phyloP scores from a whole-genome alignment of 2,113 vertebrate genomes.

The Mus musculus region DNA sequence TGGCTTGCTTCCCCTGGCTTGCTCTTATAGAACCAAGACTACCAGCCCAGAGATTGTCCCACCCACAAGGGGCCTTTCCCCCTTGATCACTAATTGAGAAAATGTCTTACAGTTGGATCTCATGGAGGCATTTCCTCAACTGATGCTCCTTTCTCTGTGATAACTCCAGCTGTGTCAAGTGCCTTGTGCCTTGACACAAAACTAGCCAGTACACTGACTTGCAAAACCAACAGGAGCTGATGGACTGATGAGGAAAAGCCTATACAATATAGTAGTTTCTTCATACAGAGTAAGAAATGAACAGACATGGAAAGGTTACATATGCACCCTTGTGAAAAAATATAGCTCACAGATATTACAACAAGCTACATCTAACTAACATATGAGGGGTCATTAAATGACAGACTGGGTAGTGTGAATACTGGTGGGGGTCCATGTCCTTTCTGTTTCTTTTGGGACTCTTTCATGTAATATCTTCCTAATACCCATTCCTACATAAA shows the following conservation, averaged over 20 bases:
- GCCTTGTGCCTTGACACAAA: no score
- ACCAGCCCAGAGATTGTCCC: no score
- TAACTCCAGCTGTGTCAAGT: no score
- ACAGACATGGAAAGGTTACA: neutral
- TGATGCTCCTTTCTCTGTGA: no score
- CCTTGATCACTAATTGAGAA: no score
- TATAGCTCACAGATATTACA: neutral
- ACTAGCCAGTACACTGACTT: no score
- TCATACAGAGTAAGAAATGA: neutral
- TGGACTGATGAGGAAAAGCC: neutral
- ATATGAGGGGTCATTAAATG: neutral
- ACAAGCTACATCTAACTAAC: neutral
- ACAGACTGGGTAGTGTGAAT: no score
- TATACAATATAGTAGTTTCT: accelerated
- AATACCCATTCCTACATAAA: neutral
- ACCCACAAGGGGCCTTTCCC: no score
- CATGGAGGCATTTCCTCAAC: no score
- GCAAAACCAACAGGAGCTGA: neutral
- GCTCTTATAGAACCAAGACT: no score
- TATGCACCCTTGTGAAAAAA: neutral
- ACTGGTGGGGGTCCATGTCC: neutral
- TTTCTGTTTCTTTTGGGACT: neutral
- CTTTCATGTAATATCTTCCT: neutral
- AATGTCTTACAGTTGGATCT: no score
- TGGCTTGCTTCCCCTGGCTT: no score